Evolutionary conservation across 2,888 invertebrate species (phyloP).

Genomic region (Papilio elwesi): DNA sequence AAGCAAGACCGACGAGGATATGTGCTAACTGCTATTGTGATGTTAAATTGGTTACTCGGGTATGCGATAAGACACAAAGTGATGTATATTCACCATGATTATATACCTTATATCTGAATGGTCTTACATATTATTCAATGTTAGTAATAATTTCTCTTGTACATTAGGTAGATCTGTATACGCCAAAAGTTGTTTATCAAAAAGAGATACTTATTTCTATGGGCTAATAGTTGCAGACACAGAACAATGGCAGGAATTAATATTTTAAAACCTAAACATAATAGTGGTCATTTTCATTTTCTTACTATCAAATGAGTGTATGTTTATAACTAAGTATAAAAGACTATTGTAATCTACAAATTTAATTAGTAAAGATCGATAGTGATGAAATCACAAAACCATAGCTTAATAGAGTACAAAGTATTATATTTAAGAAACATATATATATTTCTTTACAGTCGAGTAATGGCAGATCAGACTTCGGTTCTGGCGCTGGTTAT

Average conservation of each 20-base stretch:
- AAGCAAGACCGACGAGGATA: too few species aligned
- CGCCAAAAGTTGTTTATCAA: not conserved
- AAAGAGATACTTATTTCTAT: too few species aligned
- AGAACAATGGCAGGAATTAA: too few species aligned
- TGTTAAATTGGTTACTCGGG: not conserved
- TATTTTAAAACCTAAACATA: too few species aligned
- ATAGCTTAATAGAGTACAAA: not conserved
- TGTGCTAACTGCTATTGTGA: not conserved
- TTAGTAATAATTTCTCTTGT: not conserved
- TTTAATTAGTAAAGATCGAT: too few species aligned
- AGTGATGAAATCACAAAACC: too few species aligned
- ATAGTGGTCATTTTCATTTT: too few species aligned
- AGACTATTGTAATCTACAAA: too few species aligned
- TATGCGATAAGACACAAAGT: not conserved
- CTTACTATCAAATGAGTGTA: too few species aligned
- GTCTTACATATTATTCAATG: not conserved
- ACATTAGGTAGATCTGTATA: not conserved
- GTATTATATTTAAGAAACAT: not conserved
- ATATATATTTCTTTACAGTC: slow-evolving; percentile 49
- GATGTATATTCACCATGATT: not conserved
- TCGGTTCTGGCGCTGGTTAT: slow-evolving; percentile 79
- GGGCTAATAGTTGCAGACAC: too few species aligned
- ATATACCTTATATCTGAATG: not conserved
- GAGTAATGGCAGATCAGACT: slow-evolving; percentile 78
- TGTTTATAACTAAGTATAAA: too few species aligned